phyloP scores from a whole-genome alignment of 2,797 vertebrate genomes.

The Kryptolebias ocellatus region DNA sequence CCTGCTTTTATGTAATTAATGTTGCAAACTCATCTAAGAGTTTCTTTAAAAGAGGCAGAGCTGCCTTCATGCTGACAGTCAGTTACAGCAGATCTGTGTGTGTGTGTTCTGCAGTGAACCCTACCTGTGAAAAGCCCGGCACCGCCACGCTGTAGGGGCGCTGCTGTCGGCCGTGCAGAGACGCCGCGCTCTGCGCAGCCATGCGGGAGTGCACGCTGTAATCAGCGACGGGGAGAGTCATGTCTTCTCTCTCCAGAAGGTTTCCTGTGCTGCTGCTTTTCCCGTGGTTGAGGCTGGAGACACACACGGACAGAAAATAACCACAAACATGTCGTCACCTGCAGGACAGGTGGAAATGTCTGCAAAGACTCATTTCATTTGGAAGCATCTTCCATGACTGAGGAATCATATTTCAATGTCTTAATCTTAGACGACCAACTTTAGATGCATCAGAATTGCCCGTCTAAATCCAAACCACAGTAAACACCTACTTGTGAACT shows the following conservation, averaged over 20 bases:
- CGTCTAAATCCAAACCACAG: not conserved
- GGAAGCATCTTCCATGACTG: not conserved
- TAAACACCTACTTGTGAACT: slow-evolving; percentile 70
- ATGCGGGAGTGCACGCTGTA: slow-evolving; percentile 84
- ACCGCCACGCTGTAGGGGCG: slow-evolving; percentile 92
- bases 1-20: slow-evolving; percentile 29
- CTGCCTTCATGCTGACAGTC: not conserved
- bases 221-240: slow-evolving; percentile 84
- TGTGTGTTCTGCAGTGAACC: slow-evolving; percentile 9
- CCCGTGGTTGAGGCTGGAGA: slow-evolving; percentile 88
- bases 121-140: slow-evolving; percentile 92
- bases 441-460: too few relatives aligned
- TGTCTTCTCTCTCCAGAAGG: slow-evolving; percentile 91
- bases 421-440: not conserved
- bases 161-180: slow-evolving; percentile 82
- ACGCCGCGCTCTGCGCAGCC: slow-evolving; percentile 71
- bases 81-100: not conserved
- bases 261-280: slow-evolving; percentile 98
- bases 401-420: not conserved
- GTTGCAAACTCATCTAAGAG: slow-evolving; percentile 19
- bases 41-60: not conserved
- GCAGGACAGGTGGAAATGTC: not conserved
- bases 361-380: not conserved
- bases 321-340: not conserved
- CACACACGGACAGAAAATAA: slow-evolving; percentile 12